phyloP scores from a whole-genome alignment of 1,140 invertebrate genomes.

The Zaprionus tsacasi region DNA sequence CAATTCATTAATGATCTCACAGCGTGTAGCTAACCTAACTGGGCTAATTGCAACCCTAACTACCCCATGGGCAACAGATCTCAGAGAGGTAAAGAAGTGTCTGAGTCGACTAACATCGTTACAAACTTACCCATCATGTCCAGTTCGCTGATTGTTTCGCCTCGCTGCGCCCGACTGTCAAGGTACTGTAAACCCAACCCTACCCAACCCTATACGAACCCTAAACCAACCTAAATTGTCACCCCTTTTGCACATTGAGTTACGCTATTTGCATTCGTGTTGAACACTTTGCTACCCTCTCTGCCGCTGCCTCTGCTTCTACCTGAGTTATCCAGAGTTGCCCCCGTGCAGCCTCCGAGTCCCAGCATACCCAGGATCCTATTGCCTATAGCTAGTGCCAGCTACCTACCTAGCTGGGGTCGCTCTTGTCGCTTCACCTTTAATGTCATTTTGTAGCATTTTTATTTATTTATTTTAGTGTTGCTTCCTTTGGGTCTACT shows the following conservation, averaged over 20 bases:
- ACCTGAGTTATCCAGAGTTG: background rate
- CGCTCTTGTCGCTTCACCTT: constrained; percentile 61
- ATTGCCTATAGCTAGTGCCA: constrained; percentile 20
- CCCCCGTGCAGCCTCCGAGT: constrained; percentile 25
- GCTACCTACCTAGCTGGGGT: background rate
- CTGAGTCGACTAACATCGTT: constrained; percentile 39
- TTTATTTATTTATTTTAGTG: constrained; percentile 79
- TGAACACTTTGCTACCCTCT: constrained; percentile 23
- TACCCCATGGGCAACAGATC: constrained; percentile 28
- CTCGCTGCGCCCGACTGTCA: constrained; percentile 28
- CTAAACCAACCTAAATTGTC: constrained; percentile 32
- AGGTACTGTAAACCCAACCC: background rate
- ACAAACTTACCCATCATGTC: constrained; percentile 45
- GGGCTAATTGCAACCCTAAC: constrained; percentile 42
- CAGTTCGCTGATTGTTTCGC: constrained; percentile 53
- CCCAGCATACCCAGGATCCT: background rate
- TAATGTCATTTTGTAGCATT: constrained; percentile 79
- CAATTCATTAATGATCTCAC: constrained; percentile 27
- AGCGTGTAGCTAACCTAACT: constrained; percentile 11
- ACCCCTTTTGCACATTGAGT: constrained; percentile 49
- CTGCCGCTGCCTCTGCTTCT: no score
- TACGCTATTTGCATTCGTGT: constrained; percentile 47
- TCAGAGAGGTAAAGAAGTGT: background rate
- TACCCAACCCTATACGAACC: background rate
- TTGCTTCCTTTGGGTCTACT: constrained; percentile 49